phyloP scores from a whole-genome alignment of 2,888 invertebrate genomes.

The Eubasilissa splendida region DNA sequence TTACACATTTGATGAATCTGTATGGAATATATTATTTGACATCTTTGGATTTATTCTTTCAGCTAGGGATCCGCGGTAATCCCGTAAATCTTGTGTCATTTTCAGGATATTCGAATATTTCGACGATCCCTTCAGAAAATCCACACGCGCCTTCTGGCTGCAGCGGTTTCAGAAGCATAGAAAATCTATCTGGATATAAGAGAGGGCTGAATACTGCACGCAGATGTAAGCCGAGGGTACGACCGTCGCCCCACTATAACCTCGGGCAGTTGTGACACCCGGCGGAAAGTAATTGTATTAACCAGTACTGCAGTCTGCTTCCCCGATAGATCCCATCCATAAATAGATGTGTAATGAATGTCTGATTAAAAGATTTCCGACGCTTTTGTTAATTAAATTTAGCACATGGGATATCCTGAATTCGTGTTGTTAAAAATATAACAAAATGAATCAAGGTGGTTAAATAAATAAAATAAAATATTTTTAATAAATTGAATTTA shows the following conservation, averaged over 20 bases:
- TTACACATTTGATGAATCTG: constrained; percentile 32
- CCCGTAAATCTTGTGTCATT: constrained; percentile 42
- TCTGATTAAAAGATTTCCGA: too few species aligned
- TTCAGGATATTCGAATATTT: constrained; percentile 33
- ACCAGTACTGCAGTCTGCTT: constrained; percentile 14
- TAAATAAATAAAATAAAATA: too few species aligned
- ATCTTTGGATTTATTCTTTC: constrained; percentile 35
- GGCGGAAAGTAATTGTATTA: constrained; percentile 41
- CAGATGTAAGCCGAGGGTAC: background rate
- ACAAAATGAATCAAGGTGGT: too few species aligned
- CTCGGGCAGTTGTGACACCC: constrained; percentile 38
- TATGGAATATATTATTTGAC: constrained; percentile 30
- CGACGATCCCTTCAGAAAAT: constrained; percentile 39
- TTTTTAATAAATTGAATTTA: too few species aligned
- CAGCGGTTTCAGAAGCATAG: constrained; percentile 18
- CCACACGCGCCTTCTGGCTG: constrained; percentile 27
- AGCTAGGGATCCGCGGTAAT: constrained; percentile 28
- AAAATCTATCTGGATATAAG: constrained; percentile 28
- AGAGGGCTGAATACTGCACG: constrained; percentile 18
- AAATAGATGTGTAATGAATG: too few species aligned
- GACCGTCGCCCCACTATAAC: constrained; percentile 8
- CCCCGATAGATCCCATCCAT: background rate
- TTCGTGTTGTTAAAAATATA: too few species aligned
- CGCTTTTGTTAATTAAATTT: too few species aligned
- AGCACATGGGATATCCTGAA: too few species aligned